Percentiles rank a stretch among this genome's conserved stretches.
Conservation (phyloP, 2,113 vertebrate genomes). For the Fukomys damarensis region DNA sequence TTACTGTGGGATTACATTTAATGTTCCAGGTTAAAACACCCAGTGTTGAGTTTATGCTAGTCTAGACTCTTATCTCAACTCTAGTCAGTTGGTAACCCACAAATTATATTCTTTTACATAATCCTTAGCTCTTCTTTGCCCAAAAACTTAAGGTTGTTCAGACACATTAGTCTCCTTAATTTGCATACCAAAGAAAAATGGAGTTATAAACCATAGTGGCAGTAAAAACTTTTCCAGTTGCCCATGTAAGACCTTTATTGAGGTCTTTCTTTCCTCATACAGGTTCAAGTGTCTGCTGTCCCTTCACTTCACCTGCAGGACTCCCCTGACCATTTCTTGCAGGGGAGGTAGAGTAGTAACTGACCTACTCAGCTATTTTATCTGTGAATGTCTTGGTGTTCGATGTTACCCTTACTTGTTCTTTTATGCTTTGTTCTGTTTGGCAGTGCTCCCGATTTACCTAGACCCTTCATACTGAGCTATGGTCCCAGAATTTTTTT, state of each 20-base stretch:
- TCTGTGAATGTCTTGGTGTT: background rate
- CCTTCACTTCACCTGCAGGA: background rate
- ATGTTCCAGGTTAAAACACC: background rate
- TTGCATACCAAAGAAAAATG: background rate
- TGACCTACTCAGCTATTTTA: background rate
- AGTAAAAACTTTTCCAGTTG: background rate
- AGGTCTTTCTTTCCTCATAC: background rate
- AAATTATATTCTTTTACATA: background rate
- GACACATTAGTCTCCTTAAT: background rate
- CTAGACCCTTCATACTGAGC: background rate
- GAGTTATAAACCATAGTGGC: background rate
- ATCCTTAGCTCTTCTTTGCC: background rate
- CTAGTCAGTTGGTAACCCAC: background rate
- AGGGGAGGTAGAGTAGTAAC: background rate
- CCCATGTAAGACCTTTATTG: background rate
- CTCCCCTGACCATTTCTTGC: background rate
- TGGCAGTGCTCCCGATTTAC: background rate
- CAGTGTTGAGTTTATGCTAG: background rate
- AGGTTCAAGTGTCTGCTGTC: background rate
- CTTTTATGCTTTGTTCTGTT: background rate
- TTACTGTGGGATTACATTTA: background rate
- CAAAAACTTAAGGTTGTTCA: background rate
- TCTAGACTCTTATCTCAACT: background rate
- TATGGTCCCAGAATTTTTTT: background rate
- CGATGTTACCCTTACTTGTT: background rate